A percentile compares a stretch with the other conserved stretches of the same genome.
These are phyloP conservation scores for Exocentrus adspersus DNA, from an alignment of 2,888 invertebrate species.

Conservation along the genomic window DNA sequence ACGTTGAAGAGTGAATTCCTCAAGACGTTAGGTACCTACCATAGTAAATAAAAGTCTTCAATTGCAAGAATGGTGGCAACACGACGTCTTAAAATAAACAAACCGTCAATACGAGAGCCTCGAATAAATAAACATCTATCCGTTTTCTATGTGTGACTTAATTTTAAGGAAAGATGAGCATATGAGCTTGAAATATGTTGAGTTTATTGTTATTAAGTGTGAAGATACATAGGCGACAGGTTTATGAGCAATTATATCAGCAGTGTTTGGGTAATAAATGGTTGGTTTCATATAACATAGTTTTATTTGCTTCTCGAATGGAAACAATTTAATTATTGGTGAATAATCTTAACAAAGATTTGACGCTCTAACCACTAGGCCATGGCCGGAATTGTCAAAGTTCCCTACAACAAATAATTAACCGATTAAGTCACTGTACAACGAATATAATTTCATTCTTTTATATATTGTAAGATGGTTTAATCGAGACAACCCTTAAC, in stretches of 20 bases:
- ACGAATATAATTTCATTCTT: too few species aligned
- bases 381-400: too few species aligned
- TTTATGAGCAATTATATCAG: constrained; percentile 27
- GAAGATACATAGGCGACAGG: constrained; percentile 30
- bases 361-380: too few species aligned
- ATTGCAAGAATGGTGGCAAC: constrained; percentile 41
- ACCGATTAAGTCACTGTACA: too few species aligned
- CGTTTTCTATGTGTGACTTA: constrained; percentile 33
- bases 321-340: neutral
- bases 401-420: too few species aligned
- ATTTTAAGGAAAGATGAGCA: constrained; percentile 34
- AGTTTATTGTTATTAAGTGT: constrained; percentile 33
- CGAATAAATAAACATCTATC: constrained; percentile 39
- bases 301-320: neutral
- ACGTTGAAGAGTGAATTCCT: constrained; percentile 24
- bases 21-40: constrained; percentile 19
- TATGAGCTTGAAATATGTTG: constrained; percentile 23
- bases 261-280: constrained; percentile 31
- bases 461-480: too few species aligned
- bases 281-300: constrained; percentile 3
- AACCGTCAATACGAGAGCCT: constrained; percentile 37
- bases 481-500: too few species aligned
- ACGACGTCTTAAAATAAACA: constrained; percentile 44
- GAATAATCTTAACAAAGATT: too few species aligned
- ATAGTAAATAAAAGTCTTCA: constrained; percentile 30